Conservation (phyloP, 1,140 invertebrate species). For the Bombyx mandarina region DNA sequence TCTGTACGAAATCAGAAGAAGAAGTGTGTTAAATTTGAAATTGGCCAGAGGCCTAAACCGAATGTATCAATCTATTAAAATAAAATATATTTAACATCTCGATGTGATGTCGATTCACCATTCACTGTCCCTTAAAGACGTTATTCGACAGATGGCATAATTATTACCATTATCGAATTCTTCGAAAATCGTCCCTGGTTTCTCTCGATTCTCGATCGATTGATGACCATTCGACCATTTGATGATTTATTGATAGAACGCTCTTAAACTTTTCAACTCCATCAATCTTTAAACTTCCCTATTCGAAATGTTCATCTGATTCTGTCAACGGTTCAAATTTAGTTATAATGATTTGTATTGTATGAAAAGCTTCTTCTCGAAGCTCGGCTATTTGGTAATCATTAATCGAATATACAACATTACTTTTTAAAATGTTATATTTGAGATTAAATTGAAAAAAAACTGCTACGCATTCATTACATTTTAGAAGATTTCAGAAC, state of each 20-base stretch:
- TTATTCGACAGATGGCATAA: slow-evolving; percentile 6
- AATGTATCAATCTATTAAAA: slow-evolving; percentile 12
- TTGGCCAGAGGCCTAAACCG: slow-evolving; percentile 9
- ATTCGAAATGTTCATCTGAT: slow-evolving; percentile 10
- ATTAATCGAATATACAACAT: background rate
- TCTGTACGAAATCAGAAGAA: background rate
- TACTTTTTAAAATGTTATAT: too few species aligned
- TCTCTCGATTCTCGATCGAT: slow-evolving; percentile 4
- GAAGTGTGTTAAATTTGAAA: slow-evolving; percentile 9
- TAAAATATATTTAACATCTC: background rate
- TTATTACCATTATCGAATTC: slow-evolving; percentile 11
- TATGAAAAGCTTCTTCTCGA: background rate
- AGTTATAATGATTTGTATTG: too few species aligned
- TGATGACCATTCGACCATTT: slow-evolving; percentile 8
- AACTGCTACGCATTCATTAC: too few species aligned
- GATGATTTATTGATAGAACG: slow-evolving; percentile 23
- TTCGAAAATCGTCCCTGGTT: background rate
- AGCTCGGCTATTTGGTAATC: background rate
- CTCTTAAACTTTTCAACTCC: slow-evolving; percentile 22
- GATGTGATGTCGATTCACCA: background rate
- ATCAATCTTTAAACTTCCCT: slow-evolving; percentile 21
- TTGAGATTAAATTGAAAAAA: too few species aligned
- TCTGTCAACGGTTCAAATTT: too few species aligned
- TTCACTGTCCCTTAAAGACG: background rate
- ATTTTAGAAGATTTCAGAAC: too few species aligned